Evolutionary conservation across 2,797 vertebrate genomes (phyloP).

Genomic region (Emydoidea blandingii): DNA sequence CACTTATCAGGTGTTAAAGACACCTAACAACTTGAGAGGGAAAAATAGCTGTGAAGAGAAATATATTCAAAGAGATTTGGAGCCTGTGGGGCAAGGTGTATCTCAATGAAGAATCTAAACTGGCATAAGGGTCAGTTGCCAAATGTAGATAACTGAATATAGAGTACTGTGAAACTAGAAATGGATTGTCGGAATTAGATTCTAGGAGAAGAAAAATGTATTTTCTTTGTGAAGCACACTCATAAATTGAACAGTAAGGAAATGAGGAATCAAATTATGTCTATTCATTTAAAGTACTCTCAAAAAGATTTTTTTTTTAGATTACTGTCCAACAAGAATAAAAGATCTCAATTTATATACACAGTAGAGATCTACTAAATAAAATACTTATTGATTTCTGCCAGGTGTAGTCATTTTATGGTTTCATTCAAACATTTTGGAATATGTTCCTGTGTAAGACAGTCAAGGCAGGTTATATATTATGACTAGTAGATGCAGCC

Average conservation of each 20-base stretch:
- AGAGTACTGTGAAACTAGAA: neutral
- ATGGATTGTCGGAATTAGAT: neutral
- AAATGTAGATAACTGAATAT: neutral
- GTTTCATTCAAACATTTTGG: neutral
- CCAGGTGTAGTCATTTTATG: neutral
- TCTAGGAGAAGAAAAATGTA: neutral
- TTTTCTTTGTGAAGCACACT: neutral
- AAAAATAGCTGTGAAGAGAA: slow-evolving; percentile 11
- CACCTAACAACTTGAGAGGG: neutral
- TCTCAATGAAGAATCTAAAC: slow-evolving; percentile 8
- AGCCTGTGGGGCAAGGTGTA: neutral
- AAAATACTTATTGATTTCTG: neutral
- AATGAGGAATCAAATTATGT: neutral
- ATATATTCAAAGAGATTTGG: neutral
- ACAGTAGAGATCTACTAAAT: neutral
- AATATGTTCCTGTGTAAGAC: neutral
- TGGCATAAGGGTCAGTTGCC: neutral
- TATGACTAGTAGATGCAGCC: neutral
- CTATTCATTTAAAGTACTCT: slow-evolving; percentile 17
- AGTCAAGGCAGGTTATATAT: neutral
- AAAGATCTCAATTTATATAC: neutral
- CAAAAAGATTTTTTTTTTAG: neutral
- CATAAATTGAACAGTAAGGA: neutral
- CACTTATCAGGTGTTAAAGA: neutral
- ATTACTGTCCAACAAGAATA: neutral